Base-by-base conservation (phyloP, 2,113 vertebrate genomes). In the Blennius ocellaris region DNA sequence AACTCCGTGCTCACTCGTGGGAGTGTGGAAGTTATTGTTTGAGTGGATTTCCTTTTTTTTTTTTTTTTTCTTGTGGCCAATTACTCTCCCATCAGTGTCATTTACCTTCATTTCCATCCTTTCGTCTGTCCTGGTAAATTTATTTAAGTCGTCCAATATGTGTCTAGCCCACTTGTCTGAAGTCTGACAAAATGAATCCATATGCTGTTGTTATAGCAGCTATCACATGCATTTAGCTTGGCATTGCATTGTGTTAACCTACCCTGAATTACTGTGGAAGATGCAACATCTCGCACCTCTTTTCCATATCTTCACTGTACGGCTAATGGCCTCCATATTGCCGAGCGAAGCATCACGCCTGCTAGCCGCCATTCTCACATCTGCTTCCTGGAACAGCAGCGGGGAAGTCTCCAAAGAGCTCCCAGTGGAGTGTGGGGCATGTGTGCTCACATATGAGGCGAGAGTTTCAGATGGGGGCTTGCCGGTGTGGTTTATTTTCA, bases 401-500 rank as follows among this genome's bases (percentile, higher is more conserved):
- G 69, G 81, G 81, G 83, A 77, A 85, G 81, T 84, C 87, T 90
- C 82, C 62, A 76, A 70, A 79, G 65, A 81, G 70, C 72, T 90
- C 86, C 83, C 86, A 81, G 86, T 7, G 73, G 88, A 91, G 86
- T 48, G 73, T 17, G 73, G 71, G 76, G 89, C 87, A 89, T 89
- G 85, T 86, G 90, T 73, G 78, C 76, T 77, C 83, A 73, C 76
- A 81, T 82, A 81, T 76, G 81, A 90, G 85, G 82, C 75, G 55
- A 71, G 87, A 80, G 84, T 69, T 73, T 73, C 64, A 80, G 83
- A 80, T 38, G 39, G 64, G 70, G 81, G 78, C 72, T 87, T 65
- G 85, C 74, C 69, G 61, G 63, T 60, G 68, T 78, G 83, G 82
- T 91, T 90, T 90, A 76, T 92, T 91, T 93, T 92, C 88, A 93